These are phyloP conservation scores for Phlogophora meticulosa DNA, from an alignment of 2,888 invertebrate genomes.

Conservation along the genomic window DNA sequence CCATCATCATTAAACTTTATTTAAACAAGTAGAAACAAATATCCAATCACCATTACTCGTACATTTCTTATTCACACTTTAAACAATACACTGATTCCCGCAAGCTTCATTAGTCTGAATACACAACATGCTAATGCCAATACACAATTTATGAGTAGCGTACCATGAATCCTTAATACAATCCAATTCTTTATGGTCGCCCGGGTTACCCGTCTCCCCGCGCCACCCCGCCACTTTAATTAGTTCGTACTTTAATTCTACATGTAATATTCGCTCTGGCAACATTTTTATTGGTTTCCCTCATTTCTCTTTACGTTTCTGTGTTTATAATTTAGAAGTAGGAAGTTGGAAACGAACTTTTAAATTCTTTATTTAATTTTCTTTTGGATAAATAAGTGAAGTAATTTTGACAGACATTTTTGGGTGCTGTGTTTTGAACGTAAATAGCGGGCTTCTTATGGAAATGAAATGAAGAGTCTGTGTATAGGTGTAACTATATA, in stretches of 20 bases:
- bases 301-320: constrained; percentile 37
- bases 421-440: constrained; percentile 12
- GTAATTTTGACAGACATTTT: constrained; percentile 27
- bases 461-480: background rate
- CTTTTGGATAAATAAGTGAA: constrained; percentile 26
- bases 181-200: constrained; percentile 60
- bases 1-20: too few species aligned
- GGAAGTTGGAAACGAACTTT: constrained; percentile 35
- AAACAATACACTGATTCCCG: constrained; percentile 28
- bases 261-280: constrained; percentile 47
- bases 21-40: constrained; percentile 16
- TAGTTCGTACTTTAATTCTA: constrained; percentile 60
- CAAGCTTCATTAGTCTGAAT: constrained; percentile 48
- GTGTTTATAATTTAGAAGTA: constrained; percentile 43
- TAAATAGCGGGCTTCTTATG: constrained; percentile 14
- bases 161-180: constrained; percentile 54
- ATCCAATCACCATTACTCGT: constrained; percentile 20
- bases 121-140: constrained; percentile 50
- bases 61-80: constrained; percentile 22
- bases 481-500: background rate
- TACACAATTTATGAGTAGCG: constrained; percentile 57
- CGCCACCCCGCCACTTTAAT: constrained; percentile 54
- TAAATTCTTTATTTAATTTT: constrained; percentile 43
- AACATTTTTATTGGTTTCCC: constrained; percentile 52
- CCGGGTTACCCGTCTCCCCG: constrained; percentile 20